These are phyloP conservation scores for Apamea monoglypha DNA, from an alignment of 2,888 invertebrate species.

Conservation along the genomic window DNA sequence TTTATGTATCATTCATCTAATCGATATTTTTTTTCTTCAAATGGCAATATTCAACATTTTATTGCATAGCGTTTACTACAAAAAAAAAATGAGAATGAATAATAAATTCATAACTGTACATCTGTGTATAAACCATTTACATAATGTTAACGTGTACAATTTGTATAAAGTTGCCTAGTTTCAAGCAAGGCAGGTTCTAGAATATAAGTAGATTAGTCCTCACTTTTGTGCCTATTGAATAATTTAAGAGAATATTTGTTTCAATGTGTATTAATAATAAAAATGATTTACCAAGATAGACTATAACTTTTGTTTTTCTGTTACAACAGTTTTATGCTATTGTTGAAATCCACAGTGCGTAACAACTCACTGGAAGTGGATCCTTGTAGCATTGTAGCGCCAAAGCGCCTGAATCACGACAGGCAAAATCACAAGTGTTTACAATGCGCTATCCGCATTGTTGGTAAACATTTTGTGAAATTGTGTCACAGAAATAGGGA, in stretches of 20 bases:
- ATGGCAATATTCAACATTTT: neutral
- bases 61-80: neutral
- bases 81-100: neutral
- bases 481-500: neutral
- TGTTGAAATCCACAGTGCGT: neutral
- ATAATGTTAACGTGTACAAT: constrained; percentile 56
- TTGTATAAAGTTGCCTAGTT: constrained; percentile 61
- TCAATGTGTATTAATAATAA: constrained; percentile 61
- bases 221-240: constrained; percentile 70
- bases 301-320: constrained; percentile 6
- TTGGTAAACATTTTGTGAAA: neutral
- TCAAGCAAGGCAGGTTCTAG: constrained; percentile 55
- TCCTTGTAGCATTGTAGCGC: too few relatives aligned
- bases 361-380: neutral
- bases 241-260: constrained; percentile 64
- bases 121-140: constrained; percentile 59
- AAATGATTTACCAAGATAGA: constrained; percentile 59
- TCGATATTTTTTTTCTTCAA: neutral
- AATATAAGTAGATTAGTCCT: constrained; percentile 63
- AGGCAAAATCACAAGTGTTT: neutral
- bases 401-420: neutral
- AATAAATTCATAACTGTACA: constrained; percentile 28
- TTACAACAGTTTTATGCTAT: neutral
- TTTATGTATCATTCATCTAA: neutral
- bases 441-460: neutral